Evolutionary conservation across 2,888 invertebrate genomes (phyloP).

Genomic region (Nebria brevicollis): DNA sequence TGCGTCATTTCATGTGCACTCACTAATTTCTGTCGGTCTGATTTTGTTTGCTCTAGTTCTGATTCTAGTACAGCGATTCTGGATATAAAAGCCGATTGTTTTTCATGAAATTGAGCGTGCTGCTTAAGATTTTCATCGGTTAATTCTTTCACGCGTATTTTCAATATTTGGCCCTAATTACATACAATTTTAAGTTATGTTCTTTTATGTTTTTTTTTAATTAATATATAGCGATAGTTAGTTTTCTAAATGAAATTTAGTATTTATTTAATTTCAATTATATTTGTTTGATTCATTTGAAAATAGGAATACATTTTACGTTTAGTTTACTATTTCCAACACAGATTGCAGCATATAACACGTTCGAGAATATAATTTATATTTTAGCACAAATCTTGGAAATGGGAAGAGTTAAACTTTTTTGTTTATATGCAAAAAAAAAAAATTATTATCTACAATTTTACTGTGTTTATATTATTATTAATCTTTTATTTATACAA

Average conservation of each 20-base stretch:
- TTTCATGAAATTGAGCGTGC: conserved; percentile 47
- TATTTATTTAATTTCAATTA: too few relatives aligned
- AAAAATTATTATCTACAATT: too few relatives aligned
- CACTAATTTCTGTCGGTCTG: conserved; percentile 8
- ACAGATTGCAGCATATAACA: neutral
- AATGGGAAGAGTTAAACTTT: neutral
- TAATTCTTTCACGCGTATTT: conserved; percentile 43
- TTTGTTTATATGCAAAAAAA: too few relatives aligned
- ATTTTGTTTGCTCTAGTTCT: conserved; percentile 45
- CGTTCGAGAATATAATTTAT: neutral
- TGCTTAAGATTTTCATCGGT: conserved; percentile 48
- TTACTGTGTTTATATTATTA: too few relatives aligned
- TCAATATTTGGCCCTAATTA: conserved; percentile 47
- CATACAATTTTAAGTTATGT: neutral
- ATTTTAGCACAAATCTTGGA: neutral
- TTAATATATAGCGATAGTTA: too few relatives aligned
- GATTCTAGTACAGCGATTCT: conserved; percentile 48
- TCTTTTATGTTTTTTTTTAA: neutral
- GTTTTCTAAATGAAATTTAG: too few relatives aligned
- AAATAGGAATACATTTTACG: too few relatives aligned
- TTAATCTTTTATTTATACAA: conserved; percentile 18
- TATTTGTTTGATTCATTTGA: too few relatives aligned
- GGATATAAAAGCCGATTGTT: conserved; percentile 47
- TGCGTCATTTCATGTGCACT: neutral
- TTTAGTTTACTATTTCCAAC: too few relatives aligned